Conservation (phyloP, 2,797 vertebrate species). For the Trachops cirrhosus region DNA sequence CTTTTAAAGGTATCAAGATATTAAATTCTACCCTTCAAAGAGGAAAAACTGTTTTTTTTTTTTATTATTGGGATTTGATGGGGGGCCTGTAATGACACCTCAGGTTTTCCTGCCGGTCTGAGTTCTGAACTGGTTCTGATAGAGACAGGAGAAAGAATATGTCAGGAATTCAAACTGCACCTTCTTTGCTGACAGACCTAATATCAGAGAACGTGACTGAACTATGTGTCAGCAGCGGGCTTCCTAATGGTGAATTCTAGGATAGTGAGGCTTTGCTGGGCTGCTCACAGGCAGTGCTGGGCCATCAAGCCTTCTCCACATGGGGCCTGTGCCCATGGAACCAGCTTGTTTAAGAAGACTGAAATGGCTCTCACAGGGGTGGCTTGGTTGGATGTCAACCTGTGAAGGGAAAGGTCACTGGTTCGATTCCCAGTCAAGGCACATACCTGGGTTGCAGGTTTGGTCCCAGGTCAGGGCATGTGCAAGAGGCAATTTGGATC, state of each 20-base stretch:
- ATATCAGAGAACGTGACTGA: background rate
- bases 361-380: background rate
- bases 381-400: background rate
- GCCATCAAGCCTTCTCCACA: background rate
- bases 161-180: background rate
- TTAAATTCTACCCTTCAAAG: background rate
- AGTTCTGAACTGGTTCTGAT: background rate
- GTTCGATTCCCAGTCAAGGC: background rate
- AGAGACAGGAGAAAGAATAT: background rate
- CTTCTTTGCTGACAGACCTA: background rate
- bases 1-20: background rate
- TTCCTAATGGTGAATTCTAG: background rate
- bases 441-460: background rate
- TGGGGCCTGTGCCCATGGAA: background rate
- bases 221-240: background rate
- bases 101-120: background rate
- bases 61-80: background rate
- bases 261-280: background rate
- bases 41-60: background rate
- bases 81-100: background rate
- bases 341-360: background rate
- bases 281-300: background rate
- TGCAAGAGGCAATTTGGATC: background rate
- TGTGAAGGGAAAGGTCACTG: background rate
- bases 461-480: background rate